These are phyloP conservation scores for Cephalotes varians DNA, from an alignment of 2,888 invertebrate species.

Conservation along the genomic window DNA sequence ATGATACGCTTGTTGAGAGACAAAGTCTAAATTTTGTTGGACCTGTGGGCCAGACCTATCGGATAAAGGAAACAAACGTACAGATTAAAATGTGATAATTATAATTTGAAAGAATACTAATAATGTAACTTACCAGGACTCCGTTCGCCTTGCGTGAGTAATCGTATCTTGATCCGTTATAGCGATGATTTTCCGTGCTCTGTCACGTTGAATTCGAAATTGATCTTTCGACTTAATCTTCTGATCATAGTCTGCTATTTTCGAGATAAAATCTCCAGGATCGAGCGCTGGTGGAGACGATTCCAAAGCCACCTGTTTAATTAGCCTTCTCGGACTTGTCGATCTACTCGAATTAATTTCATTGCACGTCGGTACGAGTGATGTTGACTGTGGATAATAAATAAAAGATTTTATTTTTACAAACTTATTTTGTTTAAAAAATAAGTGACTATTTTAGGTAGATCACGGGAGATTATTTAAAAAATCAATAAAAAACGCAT, in stretches of 20 bases:
- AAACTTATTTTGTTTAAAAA: background rate
- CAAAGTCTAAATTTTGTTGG: slow-evolving; percentile 81
- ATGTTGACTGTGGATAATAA: slow-evolving; percentile 70
- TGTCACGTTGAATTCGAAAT: slow-evolving; percentile 86
- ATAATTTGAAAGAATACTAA: background rate
- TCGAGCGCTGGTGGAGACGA: slow-evolving; percentile 88
- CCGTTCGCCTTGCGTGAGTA: slow-evolving; percentile 84
- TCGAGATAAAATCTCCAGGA: slow-evolving; percentile 76
- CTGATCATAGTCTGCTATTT: slow-evolving; percentile 78
- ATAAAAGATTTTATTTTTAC: slow-evolving; percentile 13
- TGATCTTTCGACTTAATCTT: slow-evolving; percentile 80
- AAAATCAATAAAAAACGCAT: background rate
- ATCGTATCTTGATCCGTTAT: slow-evolving; percentile 86
- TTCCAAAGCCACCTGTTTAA: slow-evolving; percentile 90
- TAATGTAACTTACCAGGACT: slow-evolving; percentile 78
- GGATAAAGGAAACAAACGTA: slow-evolving; percentile 25
- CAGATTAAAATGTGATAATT: slow-evolving; percentile 18
- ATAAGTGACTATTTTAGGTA: background rate
- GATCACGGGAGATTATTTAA: background rate
- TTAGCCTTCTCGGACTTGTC: slow-evolving; percentile 89
- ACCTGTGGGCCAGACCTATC: slow-evolving; percentile 81
- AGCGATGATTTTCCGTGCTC: slow-evolving; percentile 86
- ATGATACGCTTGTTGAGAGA: slow-evolving; percentile 86
- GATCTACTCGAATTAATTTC: slow-evolving; percentile 85
- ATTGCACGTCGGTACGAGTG: slow-evolving; percentile 74